Conservation (phyloP, 1,140 invertebrate species). For the Campoletis sonorensis region DNA sequence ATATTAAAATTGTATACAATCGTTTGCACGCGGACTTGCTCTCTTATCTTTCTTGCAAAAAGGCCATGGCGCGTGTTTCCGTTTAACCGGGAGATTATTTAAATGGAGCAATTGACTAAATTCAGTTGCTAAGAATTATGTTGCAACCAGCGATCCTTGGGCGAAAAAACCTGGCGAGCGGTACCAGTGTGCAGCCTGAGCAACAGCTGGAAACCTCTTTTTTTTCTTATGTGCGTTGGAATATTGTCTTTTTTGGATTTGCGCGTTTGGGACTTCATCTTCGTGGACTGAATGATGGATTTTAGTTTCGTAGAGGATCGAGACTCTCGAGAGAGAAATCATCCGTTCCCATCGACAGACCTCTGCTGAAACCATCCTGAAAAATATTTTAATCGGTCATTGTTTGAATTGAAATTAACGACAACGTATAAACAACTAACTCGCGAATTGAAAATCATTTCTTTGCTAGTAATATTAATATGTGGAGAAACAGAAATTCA, state of each 20-base stretch:
- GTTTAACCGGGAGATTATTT: slow-evolving; percentile 58
- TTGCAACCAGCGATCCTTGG: slow-evolving; percentile 10
- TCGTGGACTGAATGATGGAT: neutral
- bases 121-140: slow-evolving; percentile 59
- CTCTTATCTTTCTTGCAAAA: slow-evolving; percentile 10
- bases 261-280: slow-evolving; percentile 20
- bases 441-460: too few species aligned
- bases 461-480: too few species aligned
- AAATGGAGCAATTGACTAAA: slow-evolving; percentile 70
- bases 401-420: too few species aligned
- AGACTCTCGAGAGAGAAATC: slow-evolving; percentile 92
- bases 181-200: neutral
- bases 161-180: slow-evolving; percentile 10
- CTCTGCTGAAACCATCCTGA: slow-evolving; percentile 90
- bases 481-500: too few species aligned
- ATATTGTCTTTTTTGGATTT: slow-evolving; percentile 22
- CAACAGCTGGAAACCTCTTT: slow-evolving; percentile 28
- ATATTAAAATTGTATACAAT: neutral
- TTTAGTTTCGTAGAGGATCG: slow-evolving; percentile 83
- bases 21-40: neutral
- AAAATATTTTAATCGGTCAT: slow-evolving; percentile 64
- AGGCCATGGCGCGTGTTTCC: slow-evolving; percentile 60
- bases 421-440: too few species aligned
- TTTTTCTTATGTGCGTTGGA: slow-evolving; percentile 27
- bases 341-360: slow-evolving; percentile 86